Base-by-base conservation (phyloP, 2,113 vertebrate genomes). In the Paracanthobrama guichenoti region DNA sequence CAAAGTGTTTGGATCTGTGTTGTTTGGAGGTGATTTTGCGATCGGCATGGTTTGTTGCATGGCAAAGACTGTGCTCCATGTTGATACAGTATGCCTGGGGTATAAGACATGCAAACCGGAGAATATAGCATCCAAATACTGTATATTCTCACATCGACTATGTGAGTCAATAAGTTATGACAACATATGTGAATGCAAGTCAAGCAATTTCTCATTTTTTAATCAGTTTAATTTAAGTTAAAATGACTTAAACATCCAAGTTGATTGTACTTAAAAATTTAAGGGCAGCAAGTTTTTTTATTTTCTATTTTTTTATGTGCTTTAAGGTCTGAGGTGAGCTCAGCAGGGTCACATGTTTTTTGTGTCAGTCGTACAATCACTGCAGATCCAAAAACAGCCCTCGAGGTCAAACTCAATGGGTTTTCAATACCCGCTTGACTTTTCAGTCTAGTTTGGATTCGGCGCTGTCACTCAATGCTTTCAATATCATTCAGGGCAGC, bases 401-500 rank as follows among this genome's bases (percentile, higher is more conserved):
- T 79, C 16, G 53, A 59, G 75, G 75, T 59, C 55, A 64, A 42
- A 62, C 77, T 44, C 77, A 26, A 24, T 79, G 77, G n/a, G 11
- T 62, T 60, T 79, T 31, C 14, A 48, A 80, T 20, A 48, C 24
- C 44, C 22, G 59, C 24, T 80, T 53, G 62, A 69, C 79, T 81
- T 55, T 66, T 26, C 4, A 75, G n/a, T 66, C 42, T 80, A 28
- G 78, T 44, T 79, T 59, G 20, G 31, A 62, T 79, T 79, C 22
- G 18, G 24, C 6, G 62, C 64, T 55, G 64, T 57, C 64, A 69
- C 66, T 81, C 66, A 80, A 50, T 31, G 18, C 60, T 66, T 80
- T 80, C 60, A 66, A 16, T 28, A 80, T 50, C 44, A 6, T 44
- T 22, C 75, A 78, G 75, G 50, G 75, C 75, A 78, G 75, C 75